Evolutionary conservation across 2,888 invertebrate genomes (phyloP), one percentile per base, ranked within the genome.

Genomic region (Hydriomena furcata): DNA sequence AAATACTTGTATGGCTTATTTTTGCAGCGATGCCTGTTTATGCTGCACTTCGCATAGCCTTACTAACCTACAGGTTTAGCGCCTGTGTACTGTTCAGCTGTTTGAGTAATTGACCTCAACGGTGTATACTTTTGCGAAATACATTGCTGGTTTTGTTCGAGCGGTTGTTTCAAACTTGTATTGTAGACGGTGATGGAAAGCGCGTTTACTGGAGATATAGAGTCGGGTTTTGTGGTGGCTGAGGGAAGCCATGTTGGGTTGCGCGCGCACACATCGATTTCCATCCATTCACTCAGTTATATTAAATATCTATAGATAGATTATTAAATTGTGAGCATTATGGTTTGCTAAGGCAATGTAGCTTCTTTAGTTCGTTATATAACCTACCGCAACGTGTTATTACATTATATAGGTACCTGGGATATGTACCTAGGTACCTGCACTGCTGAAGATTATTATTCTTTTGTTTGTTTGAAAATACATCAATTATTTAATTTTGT

Each of bases 261-360:
- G 88, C 88, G 88, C 88, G 88, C 88, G 88, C 88, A 88, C 41
- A 49, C 76, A 83, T 84, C 74, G 85, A 86, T 86, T 81, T 62
- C 61, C 52, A 61, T 67, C 64, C 73, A 76, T 77, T 73, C 71
- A 73, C 67, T 71, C 71, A 71, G 66, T 66, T 73, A 56, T 73
- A 76, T 77, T 76, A 73, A 72, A 68, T 66, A 66, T 65, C 72
- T 72, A 72, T 69, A 70, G 71, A 72, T 78, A 76, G 67, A 60
- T 79, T 77, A 83, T 82, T 82, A 72, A 79, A 81, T 82, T 82
- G 76, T 65, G 63, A 27, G 75, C 58, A 77, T 82, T 81, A 79
- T 62, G 58, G 56, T 66, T 64, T 61, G 35, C 35, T 40, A 30
- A 60, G 56, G 60, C 56, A 59, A 48, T 62, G 63, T 60, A 68